Base-by-base conservation (phyloP, 2,888 invertebrate species). In the Drosophila setosimentum region DNA sequence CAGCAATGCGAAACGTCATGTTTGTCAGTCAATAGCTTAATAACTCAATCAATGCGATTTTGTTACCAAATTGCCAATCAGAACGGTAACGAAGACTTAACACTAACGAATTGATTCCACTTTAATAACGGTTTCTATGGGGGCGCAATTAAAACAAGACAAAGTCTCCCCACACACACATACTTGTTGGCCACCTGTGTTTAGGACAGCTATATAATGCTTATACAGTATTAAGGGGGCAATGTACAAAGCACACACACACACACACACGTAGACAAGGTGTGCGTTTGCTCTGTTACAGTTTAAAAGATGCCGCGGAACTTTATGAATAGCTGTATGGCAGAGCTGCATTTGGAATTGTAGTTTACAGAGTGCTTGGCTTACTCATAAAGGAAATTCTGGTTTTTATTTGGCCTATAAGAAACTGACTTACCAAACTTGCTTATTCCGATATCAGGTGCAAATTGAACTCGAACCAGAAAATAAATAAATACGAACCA, bases 71-170 rank as follows among this genome's bases (percentile, higher is more conserved):
- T 68, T 74, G 55, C 62, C 76, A 76, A 80, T 80, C 81, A 62
- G 61, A 78, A 78, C 78, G 78, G 78, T 78, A 80, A 77, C 78
- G 62, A 62, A 48, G 55, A 54, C 61, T 50, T 69, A 55, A 50
- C 48, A 42, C 76, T 65, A 55, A 57, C 37, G 21, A 69, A 68
- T 68, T 49, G 69, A 57, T 61, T 49, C 57, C 53, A 71, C 64
- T 59, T 37, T 30, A 33, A 32, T 80, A 78, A 78, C 78, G 81
- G 78, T 65, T n/a, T 35, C 37, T 13, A 27, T 29, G 7, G 48
- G 29, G 37, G 6, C 35, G 70, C 76, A 80, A 80, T 76, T 76
- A 80, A 80, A 69, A 40, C 61, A 72, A 70, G 55, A 32, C 48
- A 13, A 69, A 70, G 59, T 16, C 16, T 18, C 18, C n/a, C 29